phyloP scores from a whole-genome alignment of 2,797 vertebrate genomes.

The Lithobates pipiens region DNA sequence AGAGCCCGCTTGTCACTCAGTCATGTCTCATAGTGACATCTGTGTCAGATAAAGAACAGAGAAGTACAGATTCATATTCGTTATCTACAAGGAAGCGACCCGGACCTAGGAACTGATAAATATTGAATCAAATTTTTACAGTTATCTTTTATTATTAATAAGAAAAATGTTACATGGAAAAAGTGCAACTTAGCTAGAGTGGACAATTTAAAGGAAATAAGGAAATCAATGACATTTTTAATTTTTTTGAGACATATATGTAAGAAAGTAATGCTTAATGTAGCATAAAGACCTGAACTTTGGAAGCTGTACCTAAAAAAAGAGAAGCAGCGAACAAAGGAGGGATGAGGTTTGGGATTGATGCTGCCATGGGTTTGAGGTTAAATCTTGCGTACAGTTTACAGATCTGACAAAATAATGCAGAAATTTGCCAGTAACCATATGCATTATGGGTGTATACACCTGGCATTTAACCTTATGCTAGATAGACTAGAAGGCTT shows the following conservation, averaged over 20 bases:
- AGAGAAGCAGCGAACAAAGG: too few relatives aligned
- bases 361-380: too few relatives aligned
- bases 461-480: too few relatives aligned
- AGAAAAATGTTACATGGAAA: too few relatives aligned
- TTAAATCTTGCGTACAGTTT: too few relatives aligned
- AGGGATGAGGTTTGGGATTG: too few relatives aligned
- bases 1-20: slow-evolving; percentile 13
- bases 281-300: neutral
- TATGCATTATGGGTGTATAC: too few relatives aligned
- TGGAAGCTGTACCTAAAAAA: too few relatives aligned
- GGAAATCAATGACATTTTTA: neutral
- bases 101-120: neutral
- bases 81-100: neutral
- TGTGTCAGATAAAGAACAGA: slow-evolving; percentile 22
- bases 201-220: neutral
- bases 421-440: too few relatives aligned
- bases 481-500: too few relatives aligned
- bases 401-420: too few relatives aligned
- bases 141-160: neutral
- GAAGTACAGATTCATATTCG: slow-evolving; percentile 11
- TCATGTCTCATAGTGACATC: slow-evolving; percentile 30
- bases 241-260: neutral
- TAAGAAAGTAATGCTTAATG: too few relatives aligned
- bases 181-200: neutral
- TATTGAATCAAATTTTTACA: neutral